A percentile compares a stretch with the other conserved stretches of the same genome.
These are phyloP conservation scores for Cheilosia scutellata DNA, from an alignment of 2,888 invertebrate species.

Conservation along the genomic window DNA sequence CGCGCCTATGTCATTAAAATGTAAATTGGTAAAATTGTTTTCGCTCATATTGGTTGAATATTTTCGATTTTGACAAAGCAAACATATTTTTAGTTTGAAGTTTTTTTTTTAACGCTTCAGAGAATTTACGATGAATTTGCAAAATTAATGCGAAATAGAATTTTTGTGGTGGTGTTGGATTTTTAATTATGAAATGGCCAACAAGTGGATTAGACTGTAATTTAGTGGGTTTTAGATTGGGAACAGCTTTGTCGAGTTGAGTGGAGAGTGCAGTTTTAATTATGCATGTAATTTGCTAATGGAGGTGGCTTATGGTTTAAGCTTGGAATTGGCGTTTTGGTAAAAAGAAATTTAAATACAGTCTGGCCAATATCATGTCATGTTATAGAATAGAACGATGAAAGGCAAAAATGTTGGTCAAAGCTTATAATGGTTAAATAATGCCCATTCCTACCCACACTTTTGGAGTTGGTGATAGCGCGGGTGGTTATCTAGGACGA, in stretches of 20 bases:
- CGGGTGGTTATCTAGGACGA: too few species aligned
- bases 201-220: constrained; percentile 70
- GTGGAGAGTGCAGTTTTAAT: constrained; percentile 4
- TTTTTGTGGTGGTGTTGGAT: constrained; percentile 20
- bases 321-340: neutral
- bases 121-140: constrained; percentile 58
- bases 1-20: constrained; percentile 57
- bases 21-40: constrained; percentile 59
- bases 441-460: too few species aligned
- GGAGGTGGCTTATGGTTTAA: neutral
- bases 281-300: constrained; percentile 33
- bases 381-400: too few species aligned
- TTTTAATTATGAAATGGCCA: constrained; percentile 63
- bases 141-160: constrained; percentile 30
- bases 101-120: constrained; percentile 10
- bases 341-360: neutral
- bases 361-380: too few species aligned
- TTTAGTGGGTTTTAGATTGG: constrained; percentile 18
- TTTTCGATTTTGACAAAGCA: constrained; percentile 30
- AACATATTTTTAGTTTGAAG: constrained; percentile 6
- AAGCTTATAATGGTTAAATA: too few species aligned
- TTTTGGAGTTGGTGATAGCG: too few species aligned
- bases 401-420: too few species aligned
- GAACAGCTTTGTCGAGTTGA: neutral
- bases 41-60: constrained; percentile 11